Conservation (phyloP, 2,888 invertebrate species). For the Altica lythri region DNA sequence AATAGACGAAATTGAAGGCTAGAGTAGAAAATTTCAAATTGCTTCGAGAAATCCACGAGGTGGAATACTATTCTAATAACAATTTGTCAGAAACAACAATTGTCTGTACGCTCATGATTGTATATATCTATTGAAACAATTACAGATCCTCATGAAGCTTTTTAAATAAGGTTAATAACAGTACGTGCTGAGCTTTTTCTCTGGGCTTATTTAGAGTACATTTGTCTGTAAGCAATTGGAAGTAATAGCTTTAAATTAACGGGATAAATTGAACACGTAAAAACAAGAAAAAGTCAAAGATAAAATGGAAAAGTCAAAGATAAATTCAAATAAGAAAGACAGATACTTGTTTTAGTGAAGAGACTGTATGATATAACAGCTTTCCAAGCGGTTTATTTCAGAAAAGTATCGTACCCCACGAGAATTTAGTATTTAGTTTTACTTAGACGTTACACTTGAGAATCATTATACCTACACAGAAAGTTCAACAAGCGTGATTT, state of each 20-base stretch:
- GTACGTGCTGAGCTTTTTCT: no score
- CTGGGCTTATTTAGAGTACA: conserved; percentile 6
- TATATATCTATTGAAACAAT: no score
- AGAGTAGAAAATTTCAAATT: no score
- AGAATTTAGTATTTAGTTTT: conserved; percentile 20
- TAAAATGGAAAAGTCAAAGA: conserved; percentile 1
- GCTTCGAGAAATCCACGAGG: no score
- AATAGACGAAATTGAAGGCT: no score
- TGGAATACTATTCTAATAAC: no score
- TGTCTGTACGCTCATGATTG: no score
- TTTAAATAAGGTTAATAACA: no score
- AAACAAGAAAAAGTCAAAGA: conserved; percentile 1
- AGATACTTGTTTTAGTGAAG: conserved; percentile 1
- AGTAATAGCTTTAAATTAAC: conserved; percentile 17
- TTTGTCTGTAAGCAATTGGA: conserved; percentile 12
- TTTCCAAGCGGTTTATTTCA: conserved; percentile 14
- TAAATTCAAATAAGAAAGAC: conserved; percentile 17
- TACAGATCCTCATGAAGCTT: no score
- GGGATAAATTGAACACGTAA: conserved; percentile 10
- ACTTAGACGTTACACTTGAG: conserved; percentile 8
- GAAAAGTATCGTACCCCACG: conserved; percentile 7
- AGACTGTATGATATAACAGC: conserved; percentile 8
- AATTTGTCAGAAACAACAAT: no score
- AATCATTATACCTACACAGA: conserved; percentile 10
- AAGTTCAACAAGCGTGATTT: conserved; percentile 10